Evolutionary conservation across 2,888 invertebrate genomes (phyloP).

Genomic region (Heliothis peltigera): DNA sequence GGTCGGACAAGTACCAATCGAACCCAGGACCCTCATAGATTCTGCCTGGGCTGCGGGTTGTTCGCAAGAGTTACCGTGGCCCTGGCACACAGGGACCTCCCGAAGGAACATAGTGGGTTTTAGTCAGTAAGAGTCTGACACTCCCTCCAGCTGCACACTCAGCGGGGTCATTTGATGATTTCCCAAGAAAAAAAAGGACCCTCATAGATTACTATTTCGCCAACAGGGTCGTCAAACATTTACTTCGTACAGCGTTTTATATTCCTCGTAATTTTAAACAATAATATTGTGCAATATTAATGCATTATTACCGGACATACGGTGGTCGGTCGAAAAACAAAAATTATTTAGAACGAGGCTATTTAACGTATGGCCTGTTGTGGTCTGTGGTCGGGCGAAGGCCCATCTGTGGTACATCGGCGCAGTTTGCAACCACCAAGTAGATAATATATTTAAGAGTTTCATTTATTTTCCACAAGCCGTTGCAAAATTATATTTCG

Average conservation of each 20-base stretch:
- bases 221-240: no score
- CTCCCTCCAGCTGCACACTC: no score
- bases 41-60: no score
- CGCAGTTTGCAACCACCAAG: conserved; percentile 26
- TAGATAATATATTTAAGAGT: conserved; percentile 21
- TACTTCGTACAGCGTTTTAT: not conserved
- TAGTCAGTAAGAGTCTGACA: no score
- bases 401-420: conserved; percentile 43
- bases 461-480: not conserved
- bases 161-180: no score
- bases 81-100: no score
- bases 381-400: conserved; percentile 30
- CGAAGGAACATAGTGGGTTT: no score
- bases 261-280: not conserved
- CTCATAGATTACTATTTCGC: no score
- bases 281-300: conserved; percentile 10
- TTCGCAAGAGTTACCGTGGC: no score
- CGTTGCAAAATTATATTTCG: not conserved
- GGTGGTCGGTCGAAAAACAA: conserved; percentile 11
- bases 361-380: conserved; percentile 12
- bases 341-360: conserved; percentile 45
- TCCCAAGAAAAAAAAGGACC: no score
- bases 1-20: no score
- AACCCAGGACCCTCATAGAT: no score
- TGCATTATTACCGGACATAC: conserved; percentile 10